phyloP scores from a whole-genome alignment of 2,113 vertebrate genomes.

The Passer montanus region DNA sequence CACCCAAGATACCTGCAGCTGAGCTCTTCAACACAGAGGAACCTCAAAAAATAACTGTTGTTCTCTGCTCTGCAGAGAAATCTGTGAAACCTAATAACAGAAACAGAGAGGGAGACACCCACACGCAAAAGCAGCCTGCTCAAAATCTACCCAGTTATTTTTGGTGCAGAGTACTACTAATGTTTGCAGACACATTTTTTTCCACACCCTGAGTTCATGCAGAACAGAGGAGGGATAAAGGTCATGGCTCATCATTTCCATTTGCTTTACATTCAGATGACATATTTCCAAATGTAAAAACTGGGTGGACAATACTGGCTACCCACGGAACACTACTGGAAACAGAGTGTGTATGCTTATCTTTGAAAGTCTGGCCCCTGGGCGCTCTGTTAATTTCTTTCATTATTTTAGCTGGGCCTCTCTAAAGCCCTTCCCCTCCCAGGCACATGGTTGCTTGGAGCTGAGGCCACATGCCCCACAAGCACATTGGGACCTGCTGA shows the following conservation, averaged over 20 bases:
- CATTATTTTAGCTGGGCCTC: background rate
- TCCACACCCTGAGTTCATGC: background rate
- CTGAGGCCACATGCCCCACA: rapidly evolving
- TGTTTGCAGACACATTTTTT: background rate
- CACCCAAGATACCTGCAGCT: background rate
- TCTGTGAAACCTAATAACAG: background rate
- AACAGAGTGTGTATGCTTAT: background rate
- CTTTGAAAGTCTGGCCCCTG: background rate
- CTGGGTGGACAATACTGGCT: background rate
- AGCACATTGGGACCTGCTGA: background rate
- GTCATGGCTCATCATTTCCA: background rate
- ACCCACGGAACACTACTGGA: background rate
- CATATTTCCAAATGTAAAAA: background rate
- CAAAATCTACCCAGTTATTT: background rate
- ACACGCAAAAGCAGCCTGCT: background rate
- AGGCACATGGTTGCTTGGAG: rapidly evolving
- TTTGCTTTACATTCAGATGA: background rate
- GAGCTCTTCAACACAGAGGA: background rate
- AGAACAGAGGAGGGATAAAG: background rate
- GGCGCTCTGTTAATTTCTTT: background rate
- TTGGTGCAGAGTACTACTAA: background rate
- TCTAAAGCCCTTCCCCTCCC: background rate
- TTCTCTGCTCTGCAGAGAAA: background rate
- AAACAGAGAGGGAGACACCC: background rate
- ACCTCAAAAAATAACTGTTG: background rate